Evolutionary conservation across 2,113 vertebrate species (phyloP).

Genomic region (Irena cyanogastra): DNA sequence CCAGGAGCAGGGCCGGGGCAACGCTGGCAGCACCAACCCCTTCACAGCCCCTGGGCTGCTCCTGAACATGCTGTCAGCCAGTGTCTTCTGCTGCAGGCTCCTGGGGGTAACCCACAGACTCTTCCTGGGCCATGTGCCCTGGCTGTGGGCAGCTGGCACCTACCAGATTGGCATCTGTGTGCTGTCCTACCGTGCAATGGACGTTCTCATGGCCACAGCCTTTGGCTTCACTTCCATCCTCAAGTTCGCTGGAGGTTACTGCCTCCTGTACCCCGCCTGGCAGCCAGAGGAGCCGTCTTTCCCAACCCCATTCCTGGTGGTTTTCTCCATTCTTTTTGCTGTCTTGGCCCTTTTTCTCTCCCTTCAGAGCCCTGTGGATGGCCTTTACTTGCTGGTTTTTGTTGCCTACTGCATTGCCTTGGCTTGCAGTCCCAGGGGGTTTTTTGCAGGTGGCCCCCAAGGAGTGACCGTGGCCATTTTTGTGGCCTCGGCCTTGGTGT

Average conservation of each 20-base stretch:
- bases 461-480: constrained; percentile 79
- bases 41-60: constrained; percentile 60
- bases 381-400: constrained; percentile 78
- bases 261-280: constrained; percentile 67
- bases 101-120: constrained; percentile 76
- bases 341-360: constrained; percentile 75
- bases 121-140: constrained; percentile 77
- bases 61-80: constrained; percentile 81
- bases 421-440: constrained; percentile 72
- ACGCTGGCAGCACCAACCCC: not conserved
- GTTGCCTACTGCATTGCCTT: constrained; percentile 77
- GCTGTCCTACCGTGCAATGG: constrained; percentile 75
- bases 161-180: constrained; percentile 79
- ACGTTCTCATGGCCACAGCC: constrained; percentile 75
- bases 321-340: constrained; percentile 80
- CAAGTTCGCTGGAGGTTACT: constrained; percentile 78
- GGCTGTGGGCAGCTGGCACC: constrained; percentile 83
- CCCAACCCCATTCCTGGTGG: constrained; percentile 71
- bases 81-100: constrained; percentile 78
- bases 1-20: not conserved
- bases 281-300: constrained; percentile 47
- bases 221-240: constrained; percentile 80
- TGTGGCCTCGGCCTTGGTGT: constrained; percentile 70
- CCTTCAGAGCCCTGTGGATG: constrained; percentile 73
- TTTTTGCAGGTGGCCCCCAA: constrained; percentile 79